Base-by-base conservation (phyloP, 2,113 vertebrate genomes). In the Campylomormyrus tamandua region DNA sequence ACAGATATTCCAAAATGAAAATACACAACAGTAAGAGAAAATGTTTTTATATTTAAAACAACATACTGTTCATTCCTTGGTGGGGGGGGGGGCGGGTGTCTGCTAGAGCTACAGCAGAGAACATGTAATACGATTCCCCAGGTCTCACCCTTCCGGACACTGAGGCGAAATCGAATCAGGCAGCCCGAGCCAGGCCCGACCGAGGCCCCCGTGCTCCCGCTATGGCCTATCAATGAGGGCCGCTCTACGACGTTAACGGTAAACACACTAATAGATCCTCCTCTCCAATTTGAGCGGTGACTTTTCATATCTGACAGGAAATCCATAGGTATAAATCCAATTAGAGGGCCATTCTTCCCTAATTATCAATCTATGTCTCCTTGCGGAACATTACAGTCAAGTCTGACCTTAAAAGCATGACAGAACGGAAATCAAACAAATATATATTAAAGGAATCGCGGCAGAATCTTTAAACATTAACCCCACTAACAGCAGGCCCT, bases 301-400 rank as follows among this genome's bases (percentile, higher is more conserved):
- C 97, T 97, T 97, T 96, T 98, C 97, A 97, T 97, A 97, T 97
- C 95, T 97, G 98, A 98, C 98, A 98, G 96, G 97, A 98, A 98
- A 99, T 99, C 98, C 95, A 99, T 99, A 96, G 95, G 96, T 97
- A 98, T 97, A 98, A 98, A 98, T 98, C 97, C 97, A 96, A 98
- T 97, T 97, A 98, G 96, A 95, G 96, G 93, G 95, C 96, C 96
- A 96, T 97, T 97, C 96, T 97, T 96, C 96, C 95, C 95, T 92
- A 96, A 98, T 98, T 98, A 98, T 98, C 97, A 97, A 98, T 98
- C 98, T 98, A 95, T 97, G 97, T 98, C 97, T 98, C 96, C 96
- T 98, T 98, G 97, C 95, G 95, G 95, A 96, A 96, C 94, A 96
- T 97, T 96, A 98, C 95, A 96, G 96, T 95, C 95, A 96, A 96